Evolutionary conservation across 2,113 vertebrate genomes (phyloP), one percentile per base, ranked within the genome.

Genomic region (Lamprotornis superbus): DNA sequence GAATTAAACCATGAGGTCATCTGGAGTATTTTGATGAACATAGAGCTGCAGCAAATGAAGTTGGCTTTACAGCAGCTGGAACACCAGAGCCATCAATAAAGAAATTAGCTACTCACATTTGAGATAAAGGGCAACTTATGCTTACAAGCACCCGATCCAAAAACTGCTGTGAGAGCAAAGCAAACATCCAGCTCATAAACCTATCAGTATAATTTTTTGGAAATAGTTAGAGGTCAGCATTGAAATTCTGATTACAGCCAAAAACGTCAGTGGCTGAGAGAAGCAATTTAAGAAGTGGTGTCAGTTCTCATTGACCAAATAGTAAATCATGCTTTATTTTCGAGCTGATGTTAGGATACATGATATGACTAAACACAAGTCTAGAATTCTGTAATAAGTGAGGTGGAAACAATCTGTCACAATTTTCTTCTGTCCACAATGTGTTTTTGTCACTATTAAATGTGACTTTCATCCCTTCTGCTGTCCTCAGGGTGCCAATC

Each of bases 111-210:
- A 55, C 75, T 93, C 46, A 28, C 35, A 93, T 92, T 87, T 94
- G 70, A 91, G 53, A 93, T 83, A 95, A 96, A 96, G 94, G 95
- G 82, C 90, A 97, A 88, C 82, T 92, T 84, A 90, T 86, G 91
- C 83, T 91, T 91, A 64, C 73, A 75, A 20, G 50, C 53, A 70
- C 35, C 15, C 15, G 0, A 77, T 95, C 96, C 78, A 96, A 91
- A 95, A 90, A 88, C 35, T 75, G 67, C 70, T 91, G 53, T 69
- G 78, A 89, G 63, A 93, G 70, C 81, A 93, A 95, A 96, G 59
- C 39, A 92, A 83, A 71, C 42, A 96, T 81, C 64, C 74, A 97
- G 46, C 87, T 93, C 87, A 91, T 85, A 94, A 95, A 73, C 15
- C 30, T n/a, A 83, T 75, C 67, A 63, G 63, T 82, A 76, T 59